Conservation (phyloP, 2,113 vertebrate genomes). For the Gopherus flavomarginatus region DNA sequence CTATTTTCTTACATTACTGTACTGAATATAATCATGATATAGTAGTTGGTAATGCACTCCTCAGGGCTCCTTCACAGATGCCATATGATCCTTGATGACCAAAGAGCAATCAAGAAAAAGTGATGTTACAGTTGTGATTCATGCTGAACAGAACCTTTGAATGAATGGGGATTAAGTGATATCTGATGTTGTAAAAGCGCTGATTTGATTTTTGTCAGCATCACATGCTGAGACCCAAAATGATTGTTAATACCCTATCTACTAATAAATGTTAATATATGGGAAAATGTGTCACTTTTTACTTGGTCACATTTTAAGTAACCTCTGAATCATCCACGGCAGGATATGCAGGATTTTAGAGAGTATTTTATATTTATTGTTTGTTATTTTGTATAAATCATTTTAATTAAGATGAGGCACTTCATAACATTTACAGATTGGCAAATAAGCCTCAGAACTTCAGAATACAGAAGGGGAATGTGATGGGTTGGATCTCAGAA, state of each 20-base stretch:
- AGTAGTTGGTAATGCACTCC: constrained; percentile 16
- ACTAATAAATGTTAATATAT: not conserved
- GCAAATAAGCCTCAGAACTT: not conserved
- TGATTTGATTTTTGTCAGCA: not conserved
- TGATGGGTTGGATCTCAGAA: no score
- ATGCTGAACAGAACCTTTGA: not conserved
- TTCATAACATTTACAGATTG: not conserved
- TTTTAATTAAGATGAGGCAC: not conserved
- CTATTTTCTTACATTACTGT: constrained; percentile 17
- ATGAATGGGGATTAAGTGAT: not conserved
- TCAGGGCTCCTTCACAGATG: not conserved
- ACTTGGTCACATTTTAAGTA: not conserved
- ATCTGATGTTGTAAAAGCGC: not conserved
- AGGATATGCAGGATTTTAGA: not conserved
- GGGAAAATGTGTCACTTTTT: not conserved
- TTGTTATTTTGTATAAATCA: not conserved
- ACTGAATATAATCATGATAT: not conserved
- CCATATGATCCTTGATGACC: not conserved
- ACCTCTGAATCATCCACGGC: not conserved
- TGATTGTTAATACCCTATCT: not conserved
- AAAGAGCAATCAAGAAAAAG: not conserved
- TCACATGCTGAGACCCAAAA: not conserved
- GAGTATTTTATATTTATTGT: not conserved
- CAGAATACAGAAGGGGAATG: not conserved
- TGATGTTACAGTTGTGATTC: not conserved